Conservation (phyloP, 2,797 vertebrate species). For the Acestrorhynchus altus region DNA sequence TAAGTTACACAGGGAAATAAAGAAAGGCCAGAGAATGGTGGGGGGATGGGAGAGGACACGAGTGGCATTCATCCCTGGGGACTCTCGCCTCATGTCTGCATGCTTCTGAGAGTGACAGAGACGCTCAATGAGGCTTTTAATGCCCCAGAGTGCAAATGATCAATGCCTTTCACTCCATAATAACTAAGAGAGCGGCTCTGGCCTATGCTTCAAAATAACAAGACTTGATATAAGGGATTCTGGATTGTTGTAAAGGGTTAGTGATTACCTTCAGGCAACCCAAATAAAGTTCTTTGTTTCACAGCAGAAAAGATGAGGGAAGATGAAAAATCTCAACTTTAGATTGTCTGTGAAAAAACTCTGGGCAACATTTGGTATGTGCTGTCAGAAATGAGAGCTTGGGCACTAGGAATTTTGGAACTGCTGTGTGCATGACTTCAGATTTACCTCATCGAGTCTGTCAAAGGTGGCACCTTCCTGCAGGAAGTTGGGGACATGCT, state of each 20-base stretch:
- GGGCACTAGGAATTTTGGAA: neutral
- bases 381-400: neutral
- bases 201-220: constrained; percentile 13
- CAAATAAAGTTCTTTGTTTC: neutral
- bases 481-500: constrained; percentile 91
- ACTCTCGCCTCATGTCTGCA: constrained; percentile 32
- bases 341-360: neutral
- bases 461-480: constrained; percentile 95
- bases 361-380: neutral
- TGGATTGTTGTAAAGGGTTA: neutral
- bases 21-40: constrained; percentile 33
- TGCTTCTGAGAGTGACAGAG: constrained; percentile 15
- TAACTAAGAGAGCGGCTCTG: neutral
- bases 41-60: constrained; percentile 45
- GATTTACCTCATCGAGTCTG: constrained; percentile 95
- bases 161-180: neutral
- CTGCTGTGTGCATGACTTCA: neutral
- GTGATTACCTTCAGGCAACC: neutral
- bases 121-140: constrained; percentile 27
- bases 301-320: neutral
- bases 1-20: constrained; percentile 66
- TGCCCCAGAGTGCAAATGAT: constrained; percentile 18
- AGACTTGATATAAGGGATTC: neutral
- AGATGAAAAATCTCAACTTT: neutral
- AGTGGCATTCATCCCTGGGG: constrained; percentile 23